Evolutionary conservation across 2,797 vertebrate species (phyloP).

Genomic region (Acanthurus leucopareius): DNA sequence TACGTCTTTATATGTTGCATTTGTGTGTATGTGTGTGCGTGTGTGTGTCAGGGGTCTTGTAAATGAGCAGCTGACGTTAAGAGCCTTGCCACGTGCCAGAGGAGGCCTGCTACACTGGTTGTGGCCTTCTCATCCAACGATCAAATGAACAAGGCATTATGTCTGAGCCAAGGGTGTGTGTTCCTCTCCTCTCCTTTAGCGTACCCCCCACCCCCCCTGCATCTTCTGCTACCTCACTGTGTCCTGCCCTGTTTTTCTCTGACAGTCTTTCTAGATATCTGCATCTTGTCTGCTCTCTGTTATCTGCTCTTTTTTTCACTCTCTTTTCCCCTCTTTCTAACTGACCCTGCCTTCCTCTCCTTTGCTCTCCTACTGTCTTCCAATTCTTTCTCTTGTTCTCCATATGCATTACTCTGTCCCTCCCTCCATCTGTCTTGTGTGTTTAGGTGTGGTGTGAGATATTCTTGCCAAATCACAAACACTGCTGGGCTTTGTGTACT

Average conservation of each 20-base stretch:
- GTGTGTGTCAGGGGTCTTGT: conserved; percentile 70
- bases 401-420: not conserved
- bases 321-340: not conserved
- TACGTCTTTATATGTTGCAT: conserved; percentile 49
- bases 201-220: not conserved
- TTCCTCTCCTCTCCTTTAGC: conserved; percentile 23
- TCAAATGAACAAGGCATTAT: conserved; percentile 71
- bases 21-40: conserved; percentile 26
- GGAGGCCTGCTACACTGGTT: conserved; percentile 59
- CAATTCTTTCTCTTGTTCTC: not conserved
- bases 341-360: no score
- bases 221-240: conserved; percentile 4
- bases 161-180: conserved; percentile 62
- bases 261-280: not conserved
- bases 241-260: conserved; percentile 37
- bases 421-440: conserved; percentile 54
- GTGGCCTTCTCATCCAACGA: conserved; percentile 66
- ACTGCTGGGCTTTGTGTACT: conserved; percentile 40
- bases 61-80: conserved; percentile 73
- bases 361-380: not conserved
- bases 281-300: conserved; percentile 6
- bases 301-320: conserved; percentile 3
- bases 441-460: conserved; percentile 68
- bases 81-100: conserved; percentile 73
- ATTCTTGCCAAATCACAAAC: conserved; percentile 60